A percentile compares a stretch with the other conserved stretches of the same genome.
Evolutionary conservation across 1,140 invertebrate genomes (phyloP).

Genomic region (Diabrotica virgifera): DNA sequence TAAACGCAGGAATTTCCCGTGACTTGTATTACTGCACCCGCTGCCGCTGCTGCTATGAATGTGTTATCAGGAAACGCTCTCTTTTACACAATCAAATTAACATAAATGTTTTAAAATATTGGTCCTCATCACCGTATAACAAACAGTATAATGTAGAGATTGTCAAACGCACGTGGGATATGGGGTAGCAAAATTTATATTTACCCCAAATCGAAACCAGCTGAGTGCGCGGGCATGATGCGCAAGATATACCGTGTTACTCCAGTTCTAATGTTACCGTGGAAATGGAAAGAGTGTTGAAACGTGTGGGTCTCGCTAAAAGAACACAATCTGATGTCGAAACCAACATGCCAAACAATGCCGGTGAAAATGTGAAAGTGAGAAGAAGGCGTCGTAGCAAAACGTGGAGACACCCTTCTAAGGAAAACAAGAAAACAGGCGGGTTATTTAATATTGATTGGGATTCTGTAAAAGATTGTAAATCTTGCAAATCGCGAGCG

Average conservation of each 20-base stretch:
- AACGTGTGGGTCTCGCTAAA: conserved; percentile 47
- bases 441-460: conserved; percentile 49
- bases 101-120: conserved; percentile 1
- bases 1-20: no score
- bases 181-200: conserved; percentile 29
- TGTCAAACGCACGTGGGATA: conserved; percentile 7
- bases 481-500: conserved; percentile 46
- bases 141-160: background rate
- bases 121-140: background rate
- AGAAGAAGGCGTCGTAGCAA: conserved; percentile 42
- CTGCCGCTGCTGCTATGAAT: no score
- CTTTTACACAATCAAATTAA: background rate
- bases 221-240: conserved; percentile 38
- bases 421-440: conserved; percentile 40
- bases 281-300: conserved; percentile 47
- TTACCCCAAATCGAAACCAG: conserved; percentile 41
- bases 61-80: background rate
- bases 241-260: conserved; percentile 23
- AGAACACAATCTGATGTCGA: conserved; percentile 38
- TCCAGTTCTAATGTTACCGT: conserved; percentile 35
- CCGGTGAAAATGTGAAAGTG: conserved; percentile 30
- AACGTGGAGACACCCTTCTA: conserved; percentile 33
- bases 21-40: no score
- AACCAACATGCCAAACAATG: conserved; percentile 21
- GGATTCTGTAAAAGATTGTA: conserved; percentile 48